These are phyloP conservation scores for Sternotherus odoratus DNA, from an alignment of 2,797 vertebrate genomes.

Conservation along the genomic window DNA sequence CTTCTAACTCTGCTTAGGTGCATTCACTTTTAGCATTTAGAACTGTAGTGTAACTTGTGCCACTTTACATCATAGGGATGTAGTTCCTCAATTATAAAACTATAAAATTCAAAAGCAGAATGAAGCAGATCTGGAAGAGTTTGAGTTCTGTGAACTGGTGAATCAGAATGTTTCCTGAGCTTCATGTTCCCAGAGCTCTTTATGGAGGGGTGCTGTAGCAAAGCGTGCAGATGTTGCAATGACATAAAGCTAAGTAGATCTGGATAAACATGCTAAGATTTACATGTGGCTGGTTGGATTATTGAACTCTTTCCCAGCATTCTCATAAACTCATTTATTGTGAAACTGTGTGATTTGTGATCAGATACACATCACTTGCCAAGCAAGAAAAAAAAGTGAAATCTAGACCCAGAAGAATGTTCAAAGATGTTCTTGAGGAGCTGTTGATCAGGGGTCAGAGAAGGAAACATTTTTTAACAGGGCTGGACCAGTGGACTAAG, in stretches of 20 bases:
- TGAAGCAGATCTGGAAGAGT: background rate
- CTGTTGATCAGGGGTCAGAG: background rate
- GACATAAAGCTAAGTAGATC: background rate
- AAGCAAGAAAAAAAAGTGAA: background rate
- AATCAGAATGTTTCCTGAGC: fast-evolving
- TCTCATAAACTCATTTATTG: background rate
- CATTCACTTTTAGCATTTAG: background rate
- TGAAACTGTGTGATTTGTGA: background rate
- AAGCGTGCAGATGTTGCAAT: background rate
- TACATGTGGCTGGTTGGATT: too few species aligned
- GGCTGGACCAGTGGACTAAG: background rate
- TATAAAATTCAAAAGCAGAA: too few species aligned
- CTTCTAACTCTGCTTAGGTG: background rate
- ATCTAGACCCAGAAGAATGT: background rate
- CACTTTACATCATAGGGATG: background rate
- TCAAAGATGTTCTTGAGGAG: background rate
- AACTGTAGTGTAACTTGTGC: background rate
- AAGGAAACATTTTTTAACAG: background rate
- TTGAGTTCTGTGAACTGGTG: background rate
- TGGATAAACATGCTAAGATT: background rate
- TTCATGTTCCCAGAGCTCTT: background rate
- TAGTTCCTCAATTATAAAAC: background rate
- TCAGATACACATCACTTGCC: background rate
- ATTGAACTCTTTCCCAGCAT: background rate
- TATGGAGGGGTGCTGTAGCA: fast-evolving